Conservation (phyloP, 1,140 invertebrate species). For the Centruroides sculpturatus region DNA sequence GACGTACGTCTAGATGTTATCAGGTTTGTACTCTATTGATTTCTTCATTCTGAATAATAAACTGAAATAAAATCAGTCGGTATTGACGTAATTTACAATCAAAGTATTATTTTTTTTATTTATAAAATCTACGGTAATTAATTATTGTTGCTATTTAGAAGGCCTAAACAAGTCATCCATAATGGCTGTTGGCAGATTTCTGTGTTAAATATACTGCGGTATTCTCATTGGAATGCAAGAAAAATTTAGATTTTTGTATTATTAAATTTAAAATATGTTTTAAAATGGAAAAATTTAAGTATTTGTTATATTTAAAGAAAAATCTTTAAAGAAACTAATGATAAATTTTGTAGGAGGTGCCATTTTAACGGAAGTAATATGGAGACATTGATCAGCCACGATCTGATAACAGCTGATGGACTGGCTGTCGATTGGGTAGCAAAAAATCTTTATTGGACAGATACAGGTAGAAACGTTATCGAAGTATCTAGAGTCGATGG, state of each 20-base stretch:
- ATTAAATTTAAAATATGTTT: too few species aligned
- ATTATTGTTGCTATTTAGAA: too few species aligned
- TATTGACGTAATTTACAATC: not conserved
- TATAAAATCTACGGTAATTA: not conserved
- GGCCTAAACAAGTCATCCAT: too few species aligned
- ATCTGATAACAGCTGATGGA: slow-evolving; percentile 21
- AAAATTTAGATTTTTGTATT: too few species aligned
- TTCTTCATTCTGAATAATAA: not conserved
- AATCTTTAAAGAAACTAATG: too few species aligned
- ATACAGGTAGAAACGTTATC: slow-evolving; percentile 29
- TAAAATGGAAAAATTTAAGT: too few species aligned
- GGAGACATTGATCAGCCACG: slow-evolving; percentile 15
- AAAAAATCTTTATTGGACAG: slow-evolving; percentile 39
- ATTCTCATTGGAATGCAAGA: too few species aligned
- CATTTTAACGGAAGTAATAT: slow-evolving; percentile 15
- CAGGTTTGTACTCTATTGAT: slow-evolving; percentile 20
- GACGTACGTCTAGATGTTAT: slow-evolving; percentile 34
- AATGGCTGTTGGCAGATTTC: too few species aligned
- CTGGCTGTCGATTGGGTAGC: slow-evolving; percentile 39
- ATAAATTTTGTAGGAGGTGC: slow-evolving; percentile 5
- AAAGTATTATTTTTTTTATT: not conserved
- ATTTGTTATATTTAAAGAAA: too few species aligned
- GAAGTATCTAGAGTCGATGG: slow-evolving; percentile 37
- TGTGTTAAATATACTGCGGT: too few species aligned
- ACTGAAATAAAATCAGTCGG: not conserved